Base-by-base conservation (phyloP, 1,140 invertebrate species). In the Drepana arcuata region DNA sequence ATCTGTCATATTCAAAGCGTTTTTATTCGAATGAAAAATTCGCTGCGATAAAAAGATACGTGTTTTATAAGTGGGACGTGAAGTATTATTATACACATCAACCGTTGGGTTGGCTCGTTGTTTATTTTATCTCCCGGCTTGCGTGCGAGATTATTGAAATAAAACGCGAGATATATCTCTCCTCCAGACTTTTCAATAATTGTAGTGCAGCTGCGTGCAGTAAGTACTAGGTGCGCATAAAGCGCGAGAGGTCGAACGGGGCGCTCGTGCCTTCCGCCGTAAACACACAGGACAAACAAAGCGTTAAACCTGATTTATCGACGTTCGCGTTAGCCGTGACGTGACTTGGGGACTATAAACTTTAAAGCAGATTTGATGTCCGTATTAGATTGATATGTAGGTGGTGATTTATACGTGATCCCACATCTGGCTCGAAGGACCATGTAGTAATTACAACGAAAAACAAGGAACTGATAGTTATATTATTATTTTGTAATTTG, bases 301-400 rank as follows among this genome's bases (percentile, higher is more conserved):
- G 48, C 52, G 49, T 60, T 68, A 66, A 65, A 57, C 44, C 50
- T 70, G 69, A 73, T 70, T 68, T 73, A 70, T 47, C 31, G 48
- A 50, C 49, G 48, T 48, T 53, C 46, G 27, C 51, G 43, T 54
- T 48, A 47, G 40, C 42, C 47, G 48, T 48, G 46, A 40, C 46
- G 40, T 32, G 35, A 41, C 36, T 48, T n/a, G n/a, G 18, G 34
- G 18, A 21, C 4, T 21, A 9, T 21, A 9, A 21, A 21, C 18
- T n/a, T n/a, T n/a, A n/a, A n/a, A n/a, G n/a, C n/a, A n/a, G n/a
- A n/a, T n/a, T n/a, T n/a, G n/a, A n/a, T n/a, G n/a, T n/a, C n/a
- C n/a, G n/a, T n/a, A n/a, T n/a, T n/a, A n/a, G n/a, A n/a, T n/a
- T n/a, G n/a, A n/a, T n/a, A n/a, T n/a, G n/a, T n/a, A n/a, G n/a